Conservation (phyloP, 2,888 invertebrate species). For the Heliconius ismenius region DNA sequence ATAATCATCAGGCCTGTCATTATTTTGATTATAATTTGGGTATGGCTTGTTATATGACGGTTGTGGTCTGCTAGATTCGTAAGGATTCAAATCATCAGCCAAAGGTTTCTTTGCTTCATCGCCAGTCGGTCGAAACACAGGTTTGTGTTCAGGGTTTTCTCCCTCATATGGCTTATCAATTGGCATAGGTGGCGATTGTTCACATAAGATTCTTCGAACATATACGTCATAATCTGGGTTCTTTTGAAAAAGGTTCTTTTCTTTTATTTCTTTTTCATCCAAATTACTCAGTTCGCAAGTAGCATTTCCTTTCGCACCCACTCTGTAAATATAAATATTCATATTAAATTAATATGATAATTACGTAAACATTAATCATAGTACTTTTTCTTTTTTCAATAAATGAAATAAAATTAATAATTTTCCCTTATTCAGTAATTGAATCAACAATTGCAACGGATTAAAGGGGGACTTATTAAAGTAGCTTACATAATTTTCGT, state of each 20-base stretch:
- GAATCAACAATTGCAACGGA: no score
- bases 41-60: constrained; percentile 43
- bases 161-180: constrained; percentile 56
- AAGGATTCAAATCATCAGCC: constrained; percentile 57
- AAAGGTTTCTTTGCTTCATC: constrained; percentile 64
- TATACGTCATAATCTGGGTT: constrained; percentile 75
- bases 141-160: constrained; percentile 59
- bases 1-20: constrained; percentile 67
- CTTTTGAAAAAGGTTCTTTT: constrained; percentile 57
- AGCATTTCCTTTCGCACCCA: constrained; percentile 77
- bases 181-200: constrained; percentile 70
- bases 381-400: neutral
- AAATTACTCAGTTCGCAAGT: constrained; percentile 70
- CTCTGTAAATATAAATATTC: constrained; percentile 52
- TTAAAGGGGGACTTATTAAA: no score
- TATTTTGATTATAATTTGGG: constrained; percentile 50
- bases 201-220: constrained; percentile 67
- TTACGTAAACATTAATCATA: neutral
- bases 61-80: constrained; percentile 50
- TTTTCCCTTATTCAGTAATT: no score
- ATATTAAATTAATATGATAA: neutral
- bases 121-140: constrained; percentile 63
- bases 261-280: constrained; percentile 66
- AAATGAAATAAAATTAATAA: neutral
- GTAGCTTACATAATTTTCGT: no score